Conservation (phyloP, 2,888 invertebrate genomes). For the Watsonalla cultraria region DNA sequence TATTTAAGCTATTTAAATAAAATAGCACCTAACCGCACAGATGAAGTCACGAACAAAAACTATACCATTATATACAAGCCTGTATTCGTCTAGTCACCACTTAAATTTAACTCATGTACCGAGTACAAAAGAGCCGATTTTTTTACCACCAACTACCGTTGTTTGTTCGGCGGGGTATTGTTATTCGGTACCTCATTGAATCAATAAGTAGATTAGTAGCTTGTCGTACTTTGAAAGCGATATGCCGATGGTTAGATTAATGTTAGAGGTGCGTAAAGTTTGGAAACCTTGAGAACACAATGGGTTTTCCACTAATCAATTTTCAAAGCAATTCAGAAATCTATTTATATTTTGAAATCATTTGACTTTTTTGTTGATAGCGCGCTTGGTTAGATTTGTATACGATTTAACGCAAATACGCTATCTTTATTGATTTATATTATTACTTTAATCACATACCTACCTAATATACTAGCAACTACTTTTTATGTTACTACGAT, state of each 20-base stretch:
- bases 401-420: too few species aligned
- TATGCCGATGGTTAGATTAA: slow-evolving; percentile 43
- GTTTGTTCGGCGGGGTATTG: slow-evolving; percentile 42
- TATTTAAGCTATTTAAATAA: too few species aligned
- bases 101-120: slow-evolving; percentile 37
- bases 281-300: not conserved
- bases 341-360: not conserved
- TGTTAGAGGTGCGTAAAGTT: slow-evolving; percentile 21
- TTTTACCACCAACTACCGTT: slow-evolving; percentile 48
- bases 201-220: slow-evolving; percentile 68
- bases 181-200: slow-evolving; percentile 47
- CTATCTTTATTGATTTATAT: too few species aligned
- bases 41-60: too few species aligned
- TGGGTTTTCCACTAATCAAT: not conserved
- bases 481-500: too few species aligned
- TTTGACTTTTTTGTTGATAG: too few species aligned
- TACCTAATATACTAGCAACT: too few species aligned
- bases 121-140: slow-evolving; percentile 23
- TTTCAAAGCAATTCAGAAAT: not conserved
- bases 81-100: slow-evolving; percentile 43
- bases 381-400: too few species aligned
- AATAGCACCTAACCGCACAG: too few species aligned
- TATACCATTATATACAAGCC: too few species aligned
- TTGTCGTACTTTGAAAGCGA: slow-evolving; percentile 60
- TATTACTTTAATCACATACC: too few species aligned